phyloP scores from a whole-genome alignment of 2,113 vertebrate genomes.

The Scortum barcoo region DNA sequence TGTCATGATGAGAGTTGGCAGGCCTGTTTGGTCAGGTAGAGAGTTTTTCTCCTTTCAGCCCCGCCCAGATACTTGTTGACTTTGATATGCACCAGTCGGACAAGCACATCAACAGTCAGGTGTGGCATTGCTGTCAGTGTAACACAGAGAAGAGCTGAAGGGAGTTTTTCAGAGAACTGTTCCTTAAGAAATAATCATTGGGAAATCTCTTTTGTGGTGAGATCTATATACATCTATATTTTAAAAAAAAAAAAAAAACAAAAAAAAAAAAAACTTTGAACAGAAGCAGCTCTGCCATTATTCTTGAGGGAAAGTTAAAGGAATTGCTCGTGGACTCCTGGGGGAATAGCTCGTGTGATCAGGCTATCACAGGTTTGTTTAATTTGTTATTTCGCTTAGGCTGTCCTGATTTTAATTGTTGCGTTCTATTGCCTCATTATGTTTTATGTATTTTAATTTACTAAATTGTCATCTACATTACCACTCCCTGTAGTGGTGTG shows the following conservation, averaged over 20 bases:
- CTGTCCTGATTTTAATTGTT: neutral
- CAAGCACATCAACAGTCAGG: constrained; percentile 42
- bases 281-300: neutral
- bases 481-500: neutral
- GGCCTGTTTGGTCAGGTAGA: constrained; percentile 65
- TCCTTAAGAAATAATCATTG: neutral
- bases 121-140: constrained; percentile 33
- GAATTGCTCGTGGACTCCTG: constrained; percentile 7
- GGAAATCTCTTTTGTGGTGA: neutral
- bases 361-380: constrained; percentile 58
- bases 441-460: neutral
- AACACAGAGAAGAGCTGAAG: neutral
- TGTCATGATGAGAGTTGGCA: constrained; percentile 15
- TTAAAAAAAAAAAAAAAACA: neutral
- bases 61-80: constrained; percentile 70
- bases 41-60: constrained; percentile 37
- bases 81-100: constrained; percentile 48
- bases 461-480: neutral
- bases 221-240: no score
- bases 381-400: neutral
- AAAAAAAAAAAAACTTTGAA: neutral
- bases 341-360: neutral
- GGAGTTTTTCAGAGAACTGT: neutral
- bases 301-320: neutral
- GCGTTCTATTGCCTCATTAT: neutral